Evolutionary conservation across 1,140 invertebrate genomes (phyloP).

Genomic region (Platorchestia sp.): DNA sequence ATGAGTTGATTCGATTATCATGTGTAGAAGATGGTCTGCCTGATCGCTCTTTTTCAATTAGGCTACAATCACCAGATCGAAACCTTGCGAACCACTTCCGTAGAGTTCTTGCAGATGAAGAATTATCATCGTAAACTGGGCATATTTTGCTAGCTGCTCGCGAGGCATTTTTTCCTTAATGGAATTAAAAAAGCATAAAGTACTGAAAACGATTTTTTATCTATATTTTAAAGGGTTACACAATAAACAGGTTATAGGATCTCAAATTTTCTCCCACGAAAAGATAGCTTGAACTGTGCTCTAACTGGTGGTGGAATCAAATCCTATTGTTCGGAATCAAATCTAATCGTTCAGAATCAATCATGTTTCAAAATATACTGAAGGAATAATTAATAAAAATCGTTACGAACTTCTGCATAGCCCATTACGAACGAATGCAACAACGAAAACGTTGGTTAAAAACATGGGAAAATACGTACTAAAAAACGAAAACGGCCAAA

Average conservation of each 20-base stretch:
- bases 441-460: no score
- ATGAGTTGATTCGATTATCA: background rate
- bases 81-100: background rate
- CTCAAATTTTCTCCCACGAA: background rate
- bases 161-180: constrained; percentile 1
- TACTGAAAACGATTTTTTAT: background rate
- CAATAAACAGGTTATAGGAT: background rate
- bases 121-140: background rate
- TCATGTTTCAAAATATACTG: background rate
- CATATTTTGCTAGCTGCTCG: background rate
- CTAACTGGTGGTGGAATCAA: background rate
- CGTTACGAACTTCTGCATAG: background rate
- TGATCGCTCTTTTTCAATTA: background rate
- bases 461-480: no score
- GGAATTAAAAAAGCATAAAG: background rate
- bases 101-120: background rate
- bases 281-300: constrained; percentile 20
- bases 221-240: background rate
- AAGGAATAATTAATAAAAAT: background rate
- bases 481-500: no score
- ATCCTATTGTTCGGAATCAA: background rate
- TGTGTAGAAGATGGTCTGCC: background rate
- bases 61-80: background rate
- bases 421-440: no score
- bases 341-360: background rate